Evolutionary conservation across 2,113 vertebrate genomes (phyloP).

Genomic region (Panthera leo): DNA sequence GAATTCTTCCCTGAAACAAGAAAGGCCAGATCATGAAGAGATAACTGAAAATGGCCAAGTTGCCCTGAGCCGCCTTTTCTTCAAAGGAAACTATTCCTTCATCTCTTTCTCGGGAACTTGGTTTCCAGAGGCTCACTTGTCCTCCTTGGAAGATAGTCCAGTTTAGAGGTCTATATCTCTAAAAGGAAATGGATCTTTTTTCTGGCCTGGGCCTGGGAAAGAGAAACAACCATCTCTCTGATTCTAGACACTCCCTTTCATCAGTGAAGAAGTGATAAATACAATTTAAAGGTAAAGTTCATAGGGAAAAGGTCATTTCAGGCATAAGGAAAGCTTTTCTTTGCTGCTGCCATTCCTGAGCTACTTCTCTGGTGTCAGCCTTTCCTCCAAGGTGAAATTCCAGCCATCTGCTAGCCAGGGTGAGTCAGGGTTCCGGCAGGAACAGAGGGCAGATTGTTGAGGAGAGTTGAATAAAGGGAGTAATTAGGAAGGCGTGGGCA

Average conservation of each 20-base stretch:
- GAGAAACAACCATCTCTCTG: background rate
- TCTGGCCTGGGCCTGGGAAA: background rate
- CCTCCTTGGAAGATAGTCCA: background rate
- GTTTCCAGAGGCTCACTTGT: background rate
- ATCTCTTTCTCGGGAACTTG: background rate
- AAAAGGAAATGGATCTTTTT: background rate
- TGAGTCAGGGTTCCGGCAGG: background rate
- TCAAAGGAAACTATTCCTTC: background rate
- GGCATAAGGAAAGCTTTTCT: background rate
- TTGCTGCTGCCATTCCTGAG: background rate
- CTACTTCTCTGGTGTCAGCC: background rate
- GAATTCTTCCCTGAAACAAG: background rate
- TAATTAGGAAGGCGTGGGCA: background rate
- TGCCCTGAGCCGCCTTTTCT: background rate
- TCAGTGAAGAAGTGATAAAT: background rate
- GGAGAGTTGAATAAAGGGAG: background rate
- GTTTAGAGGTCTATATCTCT: background rate
- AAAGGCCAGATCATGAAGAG: background rate
- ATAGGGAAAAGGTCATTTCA: background rate
- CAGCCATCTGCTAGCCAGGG: background rate
- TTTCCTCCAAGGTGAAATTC: background rate
- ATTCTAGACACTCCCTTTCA: background rate
- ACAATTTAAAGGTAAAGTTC: background rate
- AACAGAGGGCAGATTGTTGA: background rate
- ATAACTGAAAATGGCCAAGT: background rate